Conservation (phyloP, 2,888 invertebrate genomes). For the Allacma fusca region DNA sequence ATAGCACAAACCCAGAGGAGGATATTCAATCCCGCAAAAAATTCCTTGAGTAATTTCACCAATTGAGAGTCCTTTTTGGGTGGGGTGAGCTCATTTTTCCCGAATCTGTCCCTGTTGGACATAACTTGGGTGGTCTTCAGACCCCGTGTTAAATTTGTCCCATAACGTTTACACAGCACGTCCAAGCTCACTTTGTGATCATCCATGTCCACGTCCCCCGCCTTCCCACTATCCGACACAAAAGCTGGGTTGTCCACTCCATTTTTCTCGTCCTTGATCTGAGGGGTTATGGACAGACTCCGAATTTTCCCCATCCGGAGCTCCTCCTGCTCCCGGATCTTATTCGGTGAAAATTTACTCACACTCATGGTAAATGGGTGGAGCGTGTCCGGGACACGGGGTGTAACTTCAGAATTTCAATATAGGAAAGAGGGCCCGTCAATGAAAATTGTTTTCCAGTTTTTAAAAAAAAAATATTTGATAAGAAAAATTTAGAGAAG, state of each 20-base stretch:
- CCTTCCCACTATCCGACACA: background rate
- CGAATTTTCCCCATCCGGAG: background rate
- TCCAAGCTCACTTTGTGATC: conserved; percentile 54
- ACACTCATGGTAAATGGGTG: background rate
- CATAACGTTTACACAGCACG: conserved; percentile 47
- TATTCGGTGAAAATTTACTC: conserved; percentile 2
- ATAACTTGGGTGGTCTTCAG: conserved; percentile 65
- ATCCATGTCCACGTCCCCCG: conserved; percentile 41
- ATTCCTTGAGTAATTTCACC: conserved; percentile 67
- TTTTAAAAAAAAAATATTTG: too few relatives aligned
- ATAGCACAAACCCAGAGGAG: conserved; percentile 67
- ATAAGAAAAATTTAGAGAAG: too few relatives aligned
- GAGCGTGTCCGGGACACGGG: background rate
- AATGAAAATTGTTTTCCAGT: too few relatives aligned
- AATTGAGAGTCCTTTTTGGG: conserved; percentile 63
- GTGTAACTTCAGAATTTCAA: background rate
- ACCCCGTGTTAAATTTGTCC: conserved; percentile 63
- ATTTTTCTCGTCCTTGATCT: background rate
- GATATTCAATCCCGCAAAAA: conserved; percentile 67
- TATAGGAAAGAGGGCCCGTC: background rate
- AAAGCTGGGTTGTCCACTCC: background rate
- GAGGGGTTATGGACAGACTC: background rate
- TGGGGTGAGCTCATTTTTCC: conserved; percentile 66
- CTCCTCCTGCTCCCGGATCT: background rate
- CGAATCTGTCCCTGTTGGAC: conserved; percentile 63